A percentile compares a stretch with the other conserved stretches of the same genome.
Conservation (phyloP, 2,888 invertebrate species). For the Euplagia quadripunctaria region DNA sequence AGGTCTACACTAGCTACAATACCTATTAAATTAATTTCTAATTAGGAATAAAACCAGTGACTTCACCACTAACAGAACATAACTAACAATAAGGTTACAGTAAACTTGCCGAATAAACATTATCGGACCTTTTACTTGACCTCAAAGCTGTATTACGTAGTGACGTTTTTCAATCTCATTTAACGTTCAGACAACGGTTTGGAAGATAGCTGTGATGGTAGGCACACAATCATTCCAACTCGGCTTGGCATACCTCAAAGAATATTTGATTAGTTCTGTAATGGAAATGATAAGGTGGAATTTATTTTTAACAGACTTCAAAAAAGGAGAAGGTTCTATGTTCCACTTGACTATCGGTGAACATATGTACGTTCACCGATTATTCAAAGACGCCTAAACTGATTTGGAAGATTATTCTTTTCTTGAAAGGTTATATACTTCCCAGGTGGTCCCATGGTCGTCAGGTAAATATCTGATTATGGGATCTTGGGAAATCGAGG, state of each 20-base stretch:
- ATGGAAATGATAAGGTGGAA: not conserved
- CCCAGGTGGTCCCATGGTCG: too few species aligned
- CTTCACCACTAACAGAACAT: not conserved
- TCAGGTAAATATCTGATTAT: too few species aligned
- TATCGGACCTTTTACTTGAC: not conserved
- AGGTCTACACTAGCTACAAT: too few species aligned
- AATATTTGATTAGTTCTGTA: not conserved
- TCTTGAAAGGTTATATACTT: too few species aligned
- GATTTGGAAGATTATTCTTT: too few species aligned
- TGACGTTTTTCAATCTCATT: not conserved
- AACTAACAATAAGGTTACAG: not conserved
- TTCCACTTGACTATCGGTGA: too few species aligned
- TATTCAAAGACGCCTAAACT: too few species aligned
- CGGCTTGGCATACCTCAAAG: not conserved
- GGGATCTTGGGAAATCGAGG: too few species aligned
- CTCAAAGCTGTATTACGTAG: not conserved
- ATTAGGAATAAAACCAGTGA: not conserved
- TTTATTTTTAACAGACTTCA: too few species aligned
- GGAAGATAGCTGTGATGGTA: not conserved
- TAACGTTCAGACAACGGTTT: constrained; percentile 1
- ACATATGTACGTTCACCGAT: too few species aligned
- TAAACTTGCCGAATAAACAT: not conserved
- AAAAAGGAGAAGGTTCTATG: too few species aligned
- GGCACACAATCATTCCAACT: not conserved
- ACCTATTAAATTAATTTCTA: not conserved